These are phyloP conservation scores for Peromyscus aztecus DNA, from an alignment of 2,797 vertebrate genomes.

Conservation along the genomic window DNA sequence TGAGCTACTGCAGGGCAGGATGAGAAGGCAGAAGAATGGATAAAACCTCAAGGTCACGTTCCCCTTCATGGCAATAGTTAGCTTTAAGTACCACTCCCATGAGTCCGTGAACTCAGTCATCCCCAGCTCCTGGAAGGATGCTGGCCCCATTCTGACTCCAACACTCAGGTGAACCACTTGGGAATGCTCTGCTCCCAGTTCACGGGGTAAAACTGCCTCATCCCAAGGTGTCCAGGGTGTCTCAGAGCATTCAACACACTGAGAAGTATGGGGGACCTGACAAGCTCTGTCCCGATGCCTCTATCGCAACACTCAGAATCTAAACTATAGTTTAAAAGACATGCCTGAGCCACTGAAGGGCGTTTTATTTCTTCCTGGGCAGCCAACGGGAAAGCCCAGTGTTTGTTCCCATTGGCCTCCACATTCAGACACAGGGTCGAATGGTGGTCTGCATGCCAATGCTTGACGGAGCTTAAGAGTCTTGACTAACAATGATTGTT, in stretches of 20 bases:
- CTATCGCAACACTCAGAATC: constrained; percentile 31
- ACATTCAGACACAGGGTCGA: background rate
- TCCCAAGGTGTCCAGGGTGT: background rate
- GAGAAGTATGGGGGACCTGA: background rate
- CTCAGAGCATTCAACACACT: background rate
- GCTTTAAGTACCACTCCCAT: background rate
- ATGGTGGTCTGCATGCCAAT: background rate
- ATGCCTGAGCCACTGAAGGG: background rate
- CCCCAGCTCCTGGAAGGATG: background rate
- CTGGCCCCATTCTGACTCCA: background rate
- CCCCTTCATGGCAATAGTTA: background rate
- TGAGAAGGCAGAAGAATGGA: background rate
- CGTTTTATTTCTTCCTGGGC: constrained; percentile 9
- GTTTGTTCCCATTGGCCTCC: background rate
- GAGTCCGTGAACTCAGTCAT: background rate
- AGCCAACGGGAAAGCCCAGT: background rate
- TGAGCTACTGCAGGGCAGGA: background rate
- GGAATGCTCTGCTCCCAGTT: background rate
- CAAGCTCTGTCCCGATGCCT: background rate
- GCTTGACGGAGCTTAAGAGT: background rate
- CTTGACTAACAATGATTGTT: background rate
- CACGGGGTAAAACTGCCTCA: background rate
- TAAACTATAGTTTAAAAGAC: constrained; percentile 51
- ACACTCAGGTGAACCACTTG: background rate
- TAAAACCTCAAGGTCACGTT: background rate